These are phyloP conservation scores for Himantopus leucocephalus DNA, from an alignment of 2,113 vertebrate species.

Conservation along the genomic window DNA sequence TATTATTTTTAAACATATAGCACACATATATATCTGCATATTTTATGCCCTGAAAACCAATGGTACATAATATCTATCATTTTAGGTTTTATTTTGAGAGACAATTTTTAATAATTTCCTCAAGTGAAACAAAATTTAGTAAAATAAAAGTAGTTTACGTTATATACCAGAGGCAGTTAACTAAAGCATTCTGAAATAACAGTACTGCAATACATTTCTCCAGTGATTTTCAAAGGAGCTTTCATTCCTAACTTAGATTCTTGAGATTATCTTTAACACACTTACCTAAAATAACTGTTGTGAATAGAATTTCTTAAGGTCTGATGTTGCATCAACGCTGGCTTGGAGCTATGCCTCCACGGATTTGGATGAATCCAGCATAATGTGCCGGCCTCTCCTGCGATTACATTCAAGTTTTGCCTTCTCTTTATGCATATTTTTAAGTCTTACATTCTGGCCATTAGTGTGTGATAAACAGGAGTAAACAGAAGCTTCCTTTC, in stretches of 20 bases:
- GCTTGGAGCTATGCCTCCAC: neutral
- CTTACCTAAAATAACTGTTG: neutral
- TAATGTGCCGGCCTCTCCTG: neutral
- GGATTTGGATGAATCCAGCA: neutral
- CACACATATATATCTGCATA: accelerated
- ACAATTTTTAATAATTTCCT: neutral
- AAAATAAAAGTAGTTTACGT: neutral
- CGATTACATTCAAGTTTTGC: neutral
- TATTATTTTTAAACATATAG: neutral
- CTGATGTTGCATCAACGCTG: neutral
- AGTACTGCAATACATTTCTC: neutral
- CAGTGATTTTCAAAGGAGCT: neutral
- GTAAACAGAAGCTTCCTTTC: neutral
- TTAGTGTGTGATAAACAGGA: neutral
- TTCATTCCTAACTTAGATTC: neutral
- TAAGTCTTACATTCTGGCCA: neutral
- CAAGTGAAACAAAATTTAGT: neutral
- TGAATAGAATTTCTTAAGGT: neutral
- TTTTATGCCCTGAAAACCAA: neutral
- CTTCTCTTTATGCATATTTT: neutral
- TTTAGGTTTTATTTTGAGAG: neutral
- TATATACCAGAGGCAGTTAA: neutral
- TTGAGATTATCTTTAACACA: neutral
- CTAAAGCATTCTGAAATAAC: neutral
- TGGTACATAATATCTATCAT: neutral